Evolutionary conservation across 2,797 vertebrate genomes (phyloP).

Genomic region (Zalophus californianus): DNA sequence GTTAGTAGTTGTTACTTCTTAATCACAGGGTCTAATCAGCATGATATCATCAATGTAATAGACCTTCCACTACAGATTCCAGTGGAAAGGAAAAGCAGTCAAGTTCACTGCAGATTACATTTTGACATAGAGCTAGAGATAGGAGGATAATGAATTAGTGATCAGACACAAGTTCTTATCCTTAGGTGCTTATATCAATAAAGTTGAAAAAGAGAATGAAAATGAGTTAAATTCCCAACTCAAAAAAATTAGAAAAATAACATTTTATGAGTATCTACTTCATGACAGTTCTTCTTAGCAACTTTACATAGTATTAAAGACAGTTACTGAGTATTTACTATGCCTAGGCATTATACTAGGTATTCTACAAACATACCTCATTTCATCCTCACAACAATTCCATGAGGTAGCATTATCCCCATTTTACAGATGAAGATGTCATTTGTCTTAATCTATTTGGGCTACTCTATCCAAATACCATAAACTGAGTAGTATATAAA

Average conservation of each 20-base stretch:
- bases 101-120: background rate
- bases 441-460: background rate
- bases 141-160: background rate
- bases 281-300: background rate
- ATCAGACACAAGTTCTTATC: background rate
- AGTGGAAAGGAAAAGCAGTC: background rate
- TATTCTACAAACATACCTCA: background rate
- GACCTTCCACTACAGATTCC: background rate
- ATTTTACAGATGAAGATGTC: background rate
- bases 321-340: background rate
- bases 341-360: background rate
- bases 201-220: background rate
- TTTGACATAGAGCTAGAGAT: background rate
- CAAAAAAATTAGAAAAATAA: background rate
- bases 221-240: background rate
- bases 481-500: background rate
- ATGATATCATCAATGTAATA: background rate
- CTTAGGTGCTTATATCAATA: background rate
- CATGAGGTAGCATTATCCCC: background rate
- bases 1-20: background rate
- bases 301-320: background rate
- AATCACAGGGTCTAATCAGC: background rate
- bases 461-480: background rate
- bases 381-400: background rate
- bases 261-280: background rate